Evolutionary conservation across 2,888 invertebrate genomes (phyloP).

Genomic region (Micoletzkya japonica): DNA sequence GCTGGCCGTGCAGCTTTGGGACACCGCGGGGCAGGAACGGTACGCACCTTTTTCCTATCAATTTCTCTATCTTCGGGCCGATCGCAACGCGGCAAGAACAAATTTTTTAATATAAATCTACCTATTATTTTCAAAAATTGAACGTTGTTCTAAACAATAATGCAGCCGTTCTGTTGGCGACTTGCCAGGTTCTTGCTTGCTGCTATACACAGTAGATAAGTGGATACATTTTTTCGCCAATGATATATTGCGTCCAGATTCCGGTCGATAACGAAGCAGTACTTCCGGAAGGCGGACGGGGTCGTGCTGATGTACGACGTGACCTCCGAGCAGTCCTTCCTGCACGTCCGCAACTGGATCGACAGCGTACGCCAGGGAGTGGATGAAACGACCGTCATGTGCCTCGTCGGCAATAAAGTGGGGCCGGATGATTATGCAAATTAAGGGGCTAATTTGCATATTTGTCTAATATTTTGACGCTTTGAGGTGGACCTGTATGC

Average conservation of each 20-base stretch:
- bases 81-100: no score
- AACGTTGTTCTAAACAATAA: no score
- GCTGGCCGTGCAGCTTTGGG: slow-evolving; percentile 69
- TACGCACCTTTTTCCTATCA: slow-evolving; percentile 33
- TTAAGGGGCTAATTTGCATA: not conserved
- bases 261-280: slow-evolving; percentile 70
- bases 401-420: slow-evolving; percentile 69
- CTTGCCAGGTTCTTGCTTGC: no score
- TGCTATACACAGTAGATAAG: no score
- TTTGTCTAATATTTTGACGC: not conserved
- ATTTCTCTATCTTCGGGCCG: not conserved
- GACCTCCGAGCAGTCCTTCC: slow-evolving; percentile 68
- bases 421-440: not conserved
- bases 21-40: slow-evolving; percentile 71
- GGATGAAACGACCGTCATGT: slow-evolving; percentile 67
- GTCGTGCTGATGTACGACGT: slow-evolving; percentile 70
- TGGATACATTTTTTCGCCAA: no score
- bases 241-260: slow-evolving; percentile 67
- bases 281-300: slow-evolving; percentile 71
- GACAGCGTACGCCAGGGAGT: slow-evolving; percentile 64
- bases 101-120: no score
- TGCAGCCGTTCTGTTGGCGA: no score
- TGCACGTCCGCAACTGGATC: slow-evolving; percentile 65
- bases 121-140: no score
- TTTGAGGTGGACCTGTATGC: slow-evolving; percentile 65